phyloP scores from a whole-genome alignment of 2,888 invertebrate species.

The Hydraecia micacea region DNA sequence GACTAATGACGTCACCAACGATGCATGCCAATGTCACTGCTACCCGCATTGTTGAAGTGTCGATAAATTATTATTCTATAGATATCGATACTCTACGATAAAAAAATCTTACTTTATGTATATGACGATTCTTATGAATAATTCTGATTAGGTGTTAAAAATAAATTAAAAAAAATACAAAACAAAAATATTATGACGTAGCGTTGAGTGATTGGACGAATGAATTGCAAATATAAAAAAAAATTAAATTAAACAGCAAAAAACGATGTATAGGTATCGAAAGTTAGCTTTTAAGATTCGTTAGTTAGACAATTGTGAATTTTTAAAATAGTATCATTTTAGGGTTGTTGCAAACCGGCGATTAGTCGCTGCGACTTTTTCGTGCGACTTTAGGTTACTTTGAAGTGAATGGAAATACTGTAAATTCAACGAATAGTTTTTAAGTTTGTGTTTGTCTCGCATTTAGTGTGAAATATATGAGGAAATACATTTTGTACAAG shows the following conservation, averaged over 20 bases:
- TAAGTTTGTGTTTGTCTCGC: slow-evolving; percentile 60
- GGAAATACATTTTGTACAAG: slow-evolving; percentile 63
- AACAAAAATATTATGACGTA: slow-evolving; percentile 72
- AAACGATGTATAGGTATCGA: slow-evolving; percentile 57
- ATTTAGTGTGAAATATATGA: slow-evolving; percentile 60
- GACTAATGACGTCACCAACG: slow-evolving; percentile 28
- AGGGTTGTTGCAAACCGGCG: slow-evolving; percentile 61
- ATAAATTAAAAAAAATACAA: slow-evolving; percentile 67
- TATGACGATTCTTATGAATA: slow-evolving; percentile 77
- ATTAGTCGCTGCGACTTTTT: slow-evolving; percentile 54
- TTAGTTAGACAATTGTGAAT: slow-evolving; percentile 69
- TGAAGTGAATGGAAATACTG: slow-evolving; percentile 41
- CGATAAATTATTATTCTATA: slow-evolving; percentile 65
- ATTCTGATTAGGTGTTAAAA: slow-evolving; percentile 71
- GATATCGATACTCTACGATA: slow-evolving; percentile 66
- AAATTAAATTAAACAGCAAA: slow-evolving; percentile 52
- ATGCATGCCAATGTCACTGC: slow-evolving; percentile 48
- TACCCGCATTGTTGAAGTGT: slow-evolving; percentile 49
- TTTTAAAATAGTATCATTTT: slow-evolving; percentile 55
- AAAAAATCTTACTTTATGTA: slow-evolving; percentile 63
- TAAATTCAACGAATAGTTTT: slow-evolving; percentile 64
- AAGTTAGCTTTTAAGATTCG: slow-evolving; percentile 57
- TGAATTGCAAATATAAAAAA: slow-evolving; percentile 59
- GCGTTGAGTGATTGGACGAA: slow-evolving; percentile 71
- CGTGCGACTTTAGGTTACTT: slow-evolving; percentile 53